These are phyloP conservation scores for Philhelius pedissequus DNA, from an alignment of 2,888 invertebrate species.

Conservation along the genomic window DNA sequence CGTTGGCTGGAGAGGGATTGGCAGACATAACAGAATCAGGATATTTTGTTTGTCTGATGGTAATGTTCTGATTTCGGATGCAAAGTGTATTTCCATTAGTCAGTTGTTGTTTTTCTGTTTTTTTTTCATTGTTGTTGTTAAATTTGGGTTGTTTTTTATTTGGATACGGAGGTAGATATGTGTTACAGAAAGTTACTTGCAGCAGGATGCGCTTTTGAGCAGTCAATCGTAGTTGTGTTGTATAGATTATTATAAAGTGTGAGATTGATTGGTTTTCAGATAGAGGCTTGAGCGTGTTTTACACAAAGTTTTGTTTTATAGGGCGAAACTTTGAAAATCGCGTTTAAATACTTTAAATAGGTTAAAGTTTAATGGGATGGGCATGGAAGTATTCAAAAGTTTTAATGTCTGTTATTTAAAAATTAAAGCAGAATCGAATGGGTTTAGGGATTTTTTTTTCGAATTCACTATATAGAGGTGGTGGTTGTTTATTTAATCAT, in stretches of 20 bases:
- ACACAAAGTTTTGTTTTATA: neutral
- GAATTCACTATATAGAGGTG: no score
- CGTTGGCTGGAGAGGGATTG: neutral
- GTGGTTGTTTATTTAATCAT: no score
- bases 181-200: slow-evolving; percentile 16
- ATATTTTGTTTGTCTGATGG: slow-evolving; percentile 33
- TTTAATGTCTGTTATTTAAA: neutral
- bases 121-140: no score
- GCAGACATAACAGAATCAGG: neutral
- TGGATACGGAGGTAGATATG: no score
- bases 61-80: slow-evolving; percentile 52
- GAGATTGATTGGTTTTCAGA: slow-evolving; percentile 4
- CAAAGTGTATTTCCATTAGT: slow-evolving; percentile 46
- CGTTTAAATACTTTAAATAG: neutral
- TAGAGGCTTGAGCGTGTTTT: neutral
- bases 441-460: no score
- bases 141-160: neutral
- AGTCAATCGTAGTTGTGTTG: neutral
- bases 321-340: neutral
- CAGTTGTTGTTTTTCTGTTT: slow-evolving; percentile 49
- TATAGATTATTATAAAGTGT: neutral
- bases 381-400: neutral
- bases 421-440: neutral
- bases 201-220: slow-evolving; percentile 50
- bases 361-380: neutral